phyloP scores from a whole-genome alignment of 2,888 invertebrate genomes.

The Habroteleia sp. region DNA sequence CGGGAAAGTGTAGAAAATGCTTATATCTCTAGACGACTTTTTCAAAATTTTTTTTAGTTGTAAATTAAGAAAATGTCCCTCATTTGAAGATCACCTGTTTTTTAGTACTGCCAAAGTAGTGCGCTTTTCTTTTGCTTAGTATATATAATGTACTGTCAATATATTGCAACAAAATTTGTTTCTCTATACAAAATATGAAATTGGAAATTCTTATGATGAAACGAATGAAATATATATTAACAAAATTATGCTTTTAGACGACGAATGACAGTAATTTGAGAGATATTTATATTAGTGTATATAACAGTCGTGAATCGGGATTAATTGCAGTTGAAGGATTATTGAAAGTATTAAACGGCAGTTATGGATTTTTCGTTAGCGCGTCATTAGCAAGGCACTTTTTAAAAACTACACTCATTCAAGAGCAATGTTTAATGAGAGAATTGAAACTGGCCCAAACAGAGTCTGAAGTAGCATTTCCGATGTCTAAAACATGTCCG shows the following conservation, averaged over 20 bases:
- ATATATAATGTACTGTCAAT: too few species aligned
- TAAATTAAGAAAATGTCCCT: too few species aligned
- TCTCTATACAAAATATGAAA: too few species aligned
- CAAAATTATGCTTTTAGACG: constrained; percentile 29
- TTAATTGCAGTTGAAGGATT: constrained; percentile 80
- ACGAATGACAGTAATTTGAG: constrained; percentile 79
- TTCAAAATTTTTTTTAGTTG: too few species aligned
- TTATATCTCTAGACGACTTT: too few species aligned
- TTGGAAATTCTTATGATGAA: too few species aligned
- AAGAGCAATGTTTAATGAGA: constrained; percentile 82
- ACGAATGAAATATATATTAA: too few species aligned
- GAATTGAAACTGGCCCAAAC: constrained; percentile 84
- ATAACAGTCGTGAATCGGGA: constrained; percentile 74
- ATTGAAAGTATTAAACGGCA: constrained; percentile 82
- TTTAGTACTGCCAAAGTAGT: too few species aligned
- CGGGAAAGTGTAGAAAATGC: too few species aligned
- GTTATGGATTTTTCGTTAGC: constrained; percentile 86
- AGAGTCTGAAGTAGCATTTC: constrained; percentile 83
- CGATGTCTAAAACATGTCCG: constrained; percentile 83
- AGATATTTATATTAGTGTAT: constrained; percentile 82
- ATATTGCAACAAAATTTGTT: too few species aligned
- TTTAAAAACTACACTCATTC: constrained; percentile 78
- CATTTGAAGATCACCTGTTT: too few species aligned
- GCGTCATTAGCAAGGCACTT: constrained; percentile 84
- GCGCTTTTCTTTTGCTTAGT: too few species aligned